Evolutionary conservation across 1,140 invertebrate species (phyloP), one percentile per base, ranked within the genome.

Genomic region (Solenopsis invicta): DNA sequence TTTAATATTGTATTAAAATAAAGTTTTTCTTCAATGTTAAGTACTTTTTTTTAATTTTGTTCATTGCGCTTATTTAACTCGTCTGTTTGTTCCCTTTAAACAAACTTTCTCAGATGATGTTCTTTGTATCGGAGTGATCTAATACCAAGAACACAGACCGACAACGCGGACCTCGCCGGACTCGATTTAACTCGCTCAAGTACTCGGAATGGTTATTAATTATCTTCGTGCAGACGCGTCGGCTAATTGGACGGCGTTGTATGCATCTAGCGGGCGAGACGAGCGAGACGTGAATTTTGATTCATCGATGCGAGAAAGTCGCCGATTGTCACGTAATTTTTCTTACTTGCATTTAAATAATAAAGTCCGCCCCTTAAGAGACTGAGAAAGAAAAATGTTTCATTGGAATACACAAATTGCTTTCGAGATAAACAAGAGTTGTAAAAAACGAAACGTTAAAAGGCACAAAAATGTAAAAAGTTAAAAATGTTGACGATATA

Each of bases 161-260:
- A 50, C 66, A 50, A 45, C 24, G 21, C 56, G 82, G 69, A 78
- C 80, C 82, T 87, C 18, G 88, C 66, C 59, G 76, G 62, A 61
- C 61, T 71, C 52, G 54, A 56, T 50, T 88, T 78, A 90, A 91
- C 89, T 90, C 89, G 80, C 72, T 90, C 21, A 91, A 91, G 66
- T 88, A 90, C 59, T 85, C 86, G 34, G 54, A 88, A 90, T 91
- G 81, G 71, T 91, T 90, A 91, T 90, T 90, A 91, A 91, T 88
- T 87, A 88, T 78, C 71, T 71, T 37, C 13, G 52, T 52, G n/a
- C 54, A 69, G 64, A 84, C 61, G 41, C 18, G 59, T 85, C 76
- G 77, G 45, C 76, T 69, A 90, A 90, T 76, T 87, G 87, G 37
- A 82, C 24, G 13, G 77, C 77, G 64, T 76, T 56, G 66, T 69